Evolutionary conservation across 2,113 vertebrate genomes (phyloP), one percentile per base, ranked within the genome.

Genomic region (Bubo scandiacus): DNA sequence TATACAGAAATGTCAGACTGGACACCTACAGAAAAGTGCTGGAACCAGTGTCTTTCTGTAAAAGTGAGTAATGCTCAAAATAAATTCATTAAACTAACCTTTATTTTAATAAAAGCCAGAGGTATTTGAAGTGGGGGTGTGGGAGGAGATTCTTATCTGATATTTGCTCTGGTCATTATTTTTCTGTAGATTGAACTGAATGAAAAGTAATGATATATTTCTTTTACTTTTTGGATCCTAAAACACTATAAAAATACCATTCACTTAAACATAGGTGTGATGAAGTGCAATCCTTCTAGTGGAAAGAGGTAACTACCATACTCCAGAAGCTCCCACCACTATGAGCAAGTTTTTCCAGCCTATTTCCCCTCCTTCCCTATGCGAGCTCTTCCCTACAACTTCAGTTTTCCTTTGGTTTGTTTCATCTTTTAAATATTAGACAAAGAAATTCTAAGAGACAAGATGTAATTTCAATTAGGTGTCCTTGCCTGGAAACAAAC

Each of bases 91-190:
- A 66, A 92, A 66, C 30, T 43, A 83, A 72, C 1, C 2, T 61
- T 94, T 92, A 70, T 88, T 91, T 90, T 77, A 82, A 75, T 72
- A 75, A 93, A 93, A 79, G 9, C 12, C 62, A 57, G 26, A 75
- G 10, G 14, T 22, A 58, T 3, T 51, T 20, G 10, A 2, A 6
- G 14, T 1, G 2, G 8, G 10, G 3, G 34, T 9, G 6, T 23
- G 13, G 12, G 17, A 17, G 10, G 14, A 42, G 34, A 66, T 88
- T 85, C 40, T 87, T 84, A 81, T 43, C 45, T 90, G 34, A 32
- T 59, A 75, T 86, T 86, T 88, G 42, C 27, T 43, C 34, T 57
- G 9, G 14, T 80, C 20, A 45, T 94, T 86, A 54, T 65, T 80
- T 86, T 94, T 88, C 45, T 55, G 19, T 70, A 83, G 32, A 51